Conservation (phyloP, 2,797 vertebrate genomes). For the Otolemur crassicaudatus region DNA sequence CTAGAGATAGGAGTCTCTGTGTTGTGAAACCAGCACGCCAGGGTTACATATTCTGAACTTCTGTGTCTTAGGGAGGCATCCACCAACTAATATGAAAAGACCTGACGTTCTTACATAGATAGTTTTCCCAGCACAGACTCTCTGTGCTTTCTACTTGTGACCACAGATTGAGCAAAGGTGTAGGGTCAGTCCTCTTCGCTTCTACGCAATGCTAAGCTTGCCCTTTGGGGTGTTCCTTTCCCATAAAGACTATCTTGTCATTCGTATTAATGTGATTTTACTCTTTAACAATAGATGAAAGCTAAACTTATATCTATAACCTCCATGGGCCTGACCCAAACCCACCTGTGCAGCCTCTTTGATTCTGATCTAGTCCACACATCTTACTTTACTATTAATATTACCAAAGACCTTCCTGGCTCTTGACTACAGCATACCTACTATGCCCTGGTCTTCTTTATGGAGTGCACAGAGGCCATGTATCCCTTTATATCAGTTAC, state of each 20-base stretch:
- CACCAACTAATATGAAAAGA: background rate
- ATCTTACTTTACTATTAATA: background rate
- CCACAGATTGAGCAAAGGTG: background rate
- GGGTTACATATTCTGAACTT: background rate
- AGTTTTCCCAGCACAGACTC: background rate
- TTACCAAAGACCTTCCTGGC: background rate
- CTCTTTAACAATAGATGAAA: background rate
- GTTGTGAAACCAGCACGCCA: background rate
- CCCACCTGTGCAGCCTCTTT: background rate
- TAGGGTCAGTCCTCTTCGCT: background rate
- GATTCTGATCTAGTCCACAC: background rate
- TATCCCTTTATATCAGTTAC: background rate
- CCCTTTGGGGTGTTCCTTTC: background rate
- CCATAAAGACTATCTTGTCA: background rate
- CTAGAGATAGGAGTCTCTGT: accelerated
- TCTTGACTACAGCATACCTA: background rate
- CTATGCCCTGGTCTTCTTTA: background rate
- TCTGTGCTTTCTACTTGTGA: background rate
- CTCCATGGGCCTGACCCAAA: background rate
- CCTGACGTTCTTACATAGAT: background rate
- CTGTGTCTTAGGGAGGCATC: background rate
- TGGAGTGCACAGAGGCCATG: background rate
- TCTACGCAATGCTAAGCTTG: background rate
- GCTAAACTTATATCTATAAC: background rate
- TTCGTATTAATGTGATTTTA: background rate